Evolutionary conservation across 2,888 invertebrate species (phyloP), one percentile per base, ranked within the genome.

Genomic region (Cosmorhoe ocellata): DNA sequence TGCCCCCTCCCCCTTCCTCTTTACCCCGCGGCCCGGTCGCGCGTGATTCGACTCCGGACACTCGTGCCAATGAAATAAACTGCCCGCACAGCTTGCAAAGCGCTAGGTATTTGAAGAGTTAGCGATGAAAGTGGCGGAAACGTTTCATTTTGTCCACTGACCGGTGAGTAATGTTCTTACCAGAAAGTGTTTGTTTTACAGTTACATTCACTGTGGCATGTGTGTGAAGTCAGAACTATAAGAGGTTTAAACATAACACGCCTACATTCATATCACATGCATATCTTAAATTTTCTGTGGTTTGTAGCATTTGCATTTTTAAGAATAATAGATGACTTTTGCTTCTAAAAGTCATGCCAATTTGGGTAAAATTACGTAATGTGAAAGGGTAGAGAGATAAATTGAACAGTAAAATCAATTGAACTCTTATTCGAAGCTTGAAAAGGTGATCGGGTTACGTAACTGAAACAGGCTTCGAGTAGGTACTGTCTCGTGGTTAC

Each of bases 21-120:
- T 43, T 64, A 57, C 64, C 67, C 66, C 69, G 63, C 67, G 58
- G 69, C 57, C 65, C 65, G 56, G 64, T 46, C 46, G 47, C 59
- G 84, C 79, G 80, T 84, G 85, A 83, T 81, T 79, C 81, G 69
- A 79, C 81, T 76, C 67, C 83, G 82, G 81, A 79, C 84, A 71
- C 74, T 71, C 71, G 74, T 72, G 74, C 71, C 71, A 83, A 81
- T 80, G 81, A 80, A 85, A 87, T 83, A 82, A 87, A 84, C 79
- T 84, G 84, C 75, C 84, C 82, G 80, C 83, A 52, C 47, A 39
- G 40, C 46, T 87, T 89, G 85, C 87, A 81, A 88, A 85, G 86
- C 71, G 69, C 71, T 78, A 74, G n/a, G n/a, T n/a, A n/a, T 76
- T 78, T 77, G 71, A 75, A 71, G 67, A 73, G 69, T 65, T 7